These are phyloP conservation scores for Gymnoscopelus braueri DNA, from an alignment of 2,797 vertebrate species.

Conservation along the genomic window DNA sequence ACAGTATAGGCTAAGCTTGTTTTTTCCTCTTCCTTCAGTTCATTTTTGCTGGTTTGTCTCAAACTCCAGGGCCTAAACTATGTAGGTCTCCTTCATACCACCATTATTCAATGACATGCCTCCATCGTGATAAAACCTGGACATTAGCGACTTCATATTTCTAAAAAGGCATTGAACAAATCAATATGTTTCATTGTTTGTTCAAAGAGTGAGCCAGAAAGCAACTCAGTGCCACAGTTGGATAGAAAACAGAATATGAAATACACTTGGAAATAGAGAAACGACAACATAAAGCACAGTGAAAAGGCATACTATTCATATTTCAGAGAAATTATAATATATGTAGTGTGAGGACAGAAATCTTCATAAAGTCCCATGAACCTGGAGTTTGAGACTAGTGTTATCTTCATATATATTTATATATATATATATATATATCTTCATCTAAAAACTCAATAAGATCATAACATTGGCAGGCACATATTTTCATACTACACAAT, in stretches of 20 bases:
- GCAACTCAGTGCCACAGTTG: constrained; percentile 35
- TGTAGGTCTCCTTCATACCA: constrained; percentile 61
- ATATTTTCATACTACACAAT: constrained; percentile 71
- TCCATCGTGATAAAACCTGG: constrained; percentile 56
- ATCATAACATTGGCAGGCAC: constrained; percentile 76
- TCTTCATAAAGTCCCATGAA: constrained; percentile 55
- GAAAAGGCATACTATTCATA: constrained; percentile 49
- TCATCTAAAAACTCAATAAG: constrained; percentile 76
- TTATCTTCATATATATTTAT: constrained; percentile 76
- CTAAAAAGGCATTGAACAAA: constrained; percentile 41
- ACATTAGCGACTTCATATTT: constrained; percentile 38
- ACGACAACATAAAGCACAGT: constrained; percentile 41
- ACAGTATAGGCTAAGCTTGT: constrained; percentile 49
- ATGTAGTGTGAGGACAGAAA: constrained; percentile 55
- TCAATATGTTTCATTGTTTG: neutral
- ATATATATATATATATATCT: constrained; percentile 77
- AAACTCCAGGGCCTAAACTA: constrained; percentile 71
- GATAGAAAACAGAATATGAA: constrained; percentile 41
- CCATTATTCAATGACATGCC: constrained; percentile 56
- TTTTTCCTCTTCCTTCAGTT: constrained; percentile 62
- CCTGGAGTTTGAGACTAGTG: constrained; percentile 80
- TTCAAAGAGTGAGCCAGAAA: constrained; percentile 20
- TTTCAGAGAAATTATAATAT: constrained; percentile 52
- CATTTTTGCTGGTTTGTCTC: constrained; percentile 69
- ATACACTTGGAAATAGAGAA: constrained; percentile 49